Conservation (phyloP, 2,888 invertebrate genomes). For the Cyclophora punctaria region DNA sequence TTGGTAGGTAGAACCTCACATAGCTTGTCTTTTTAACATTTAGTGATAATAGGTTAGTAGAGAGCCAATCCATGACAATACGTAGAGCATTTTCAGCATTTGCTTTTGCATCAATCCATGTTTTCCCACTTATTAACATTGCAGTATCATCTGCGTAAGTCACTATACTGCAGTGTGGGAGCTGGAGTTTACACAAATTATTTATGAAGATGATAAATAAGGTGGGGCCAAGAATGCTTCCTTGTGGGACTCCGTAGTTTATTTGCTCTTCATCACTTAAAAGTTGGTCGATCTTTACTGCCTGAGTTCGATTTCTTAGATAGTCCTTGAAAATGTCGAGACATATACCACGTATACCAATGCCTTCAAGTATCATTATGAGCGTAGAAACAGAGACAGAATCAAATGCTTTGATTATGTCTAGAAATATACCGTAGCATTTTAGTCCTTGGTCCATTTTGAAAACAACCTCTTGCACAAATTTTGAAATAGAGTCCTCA, state of each 20-base stretch:
- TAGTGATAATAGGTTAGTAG: neutral
- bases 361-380: neutral
- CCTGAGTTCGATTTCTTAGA: conserved; percentile 1
- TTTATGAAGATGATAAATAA: neutral
- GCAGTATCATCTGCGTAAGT: conserved; percentile 7
- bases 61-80: conserved; percentile 1
- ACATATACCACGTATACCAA: neutral
- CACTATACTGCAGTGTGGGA: conserved; percentile 1
- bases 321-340: neutral
- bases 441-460: neutral
- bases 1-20: neutral
- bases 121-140: neutral
- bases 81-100: neutral
- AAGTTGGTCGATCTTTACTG: neutral
- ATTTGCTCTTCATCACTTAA: conserved; percentile 1
- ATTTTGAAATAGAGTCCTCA: neutral
- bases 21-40: conserved; percentile 1
- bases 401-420: neutral
- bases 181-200: neutral
- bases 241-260: conserved; percentile 3
- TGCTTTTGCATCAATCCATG: neutral
- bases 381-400: neutral
- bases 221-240: conserved; percentile 5
- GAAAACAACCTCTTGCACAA: neutral
- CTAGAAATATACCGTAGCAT: neutral